Base-by-base conservation (phyloP, 2,113 vertebrate species). In the Antechinus stuartii region DNA sequence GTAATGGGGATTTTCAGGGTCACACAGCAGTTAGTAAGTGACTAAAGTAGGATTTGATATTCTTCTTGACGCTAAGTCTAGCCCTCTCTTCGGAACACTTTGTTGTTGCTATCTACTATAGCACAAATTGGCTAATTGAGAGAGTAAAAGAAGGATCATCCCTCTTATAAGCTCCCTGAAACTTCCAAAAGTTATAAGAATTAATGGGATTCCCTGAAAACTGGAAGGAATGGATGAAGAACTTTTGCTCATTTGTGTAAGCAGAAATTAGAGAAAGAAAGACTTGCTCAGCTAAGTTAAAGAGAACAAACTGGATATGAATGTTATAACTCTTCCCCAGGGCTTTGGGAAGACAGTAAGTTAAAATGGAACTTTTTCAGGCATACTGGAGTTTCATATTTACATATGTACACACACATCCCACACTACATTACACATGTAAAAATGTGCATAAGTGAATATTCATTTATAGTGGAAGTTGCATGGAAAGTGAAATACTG, bases 401-500 rank as follows among this genome's bases (percentile, higher is more conserved):
- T 53, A 57, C 56, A 57, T 0, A 68, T 12, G 5, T 11, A 68
- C 61, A 68, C 30, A 61, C 57, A 61, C 27, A 61, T 10, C 30
- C 27, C 27, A 61, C 57, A 61, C 56, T 49, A 61, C 27, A 68
- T 27, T 7, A 35, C 27, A 35, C 26, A 68, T 1, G 9, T 2
- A 61, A 1, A 52, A 4, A 52, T 9, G 50, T 52, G 50, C 50
- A 52, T 9, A 52, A 24, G 25, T 96, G 12, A 25, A 27, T 97
- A 96, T 91, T 52, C 92, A 30, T 94, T 68, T 5, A 50, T 47
- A 93, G 52, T 23, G 22, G 56, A 90, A 95, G 27, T 93, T 93
- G 54, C 19, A n/a, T 0, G 27, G 56, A 94, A 94, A 27, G 54
- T 57, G n/a, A 84, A 42, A n/a, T 84, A 7, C n/a, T 68, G 49